A percentile compares a stretch with the other conserved stretches of the same genome.
phyloP scores from a whole-genome alignment of 2,888 invertebrate species.

The Lasioglossum morio region DNA sequence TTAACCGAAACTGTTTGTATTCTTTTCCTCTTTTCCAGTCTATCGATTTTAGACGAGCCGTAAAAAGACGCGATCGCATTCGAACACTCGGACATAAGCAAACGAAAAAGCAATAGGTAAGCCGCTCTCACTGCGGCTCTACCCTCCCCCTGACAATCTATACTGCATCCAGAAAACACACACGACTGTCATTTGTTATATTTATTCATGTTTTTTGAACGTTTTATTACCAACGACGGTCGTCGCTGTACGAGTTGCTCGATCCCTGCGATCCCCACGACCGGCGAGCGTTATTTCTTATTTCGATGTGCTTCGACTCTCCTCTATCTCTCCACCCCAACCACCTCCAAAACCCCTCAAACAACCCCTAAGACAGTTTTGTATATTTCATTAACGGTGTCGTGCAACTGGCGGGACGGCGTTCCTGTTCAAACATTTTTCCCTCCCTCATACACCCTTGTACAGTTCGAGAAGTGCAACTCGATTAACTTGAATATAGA shows the following conservation, averaged over 20 bases:
- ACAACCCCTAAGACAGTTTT: not conserved
- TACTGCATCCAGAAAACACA: conserved; percentile 53
- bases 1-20: conserved; percentile 68
- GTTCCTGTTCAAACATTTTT: not conserved
- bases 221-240: conserved; percentile 35
- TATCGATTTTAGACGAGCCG: conserved; percentile 81
- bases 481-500: conserved; percentile 1
- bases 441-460: not conserved
- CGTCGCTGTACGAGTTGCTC: conserved; percentile 30
- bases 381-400: not conserved
- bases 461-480: not conserved
- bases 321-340: not conserved
- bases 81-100: conserved; percentile 71
- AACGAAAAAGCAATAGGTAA: conserved; percentile 77
- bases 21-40: conserved; percentile 79
- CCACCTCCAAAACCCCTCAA: not conserved
- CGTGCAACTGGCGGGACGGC: not conserved
- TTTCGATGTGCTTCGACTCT: conserved; percentile 40
- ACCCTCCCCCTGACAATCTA: conserved; percentile 32
- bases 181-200: conserved; percentile 59
- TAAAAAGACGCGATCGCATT: conserved; percentile 77
- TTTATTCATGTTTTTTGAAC: conserved; percentile 55
- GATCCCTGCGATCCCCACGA: conserved; percentile 4
- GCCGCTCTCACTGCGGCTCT: conserved; percentile 68
- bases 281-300: conserved; percentile 26